A percentile compares a stretch with the other conserved stretches of the same genome.
Conservation (phyloP, 2,888 invertebrate species). For the Trachelus tabidus region DNA sequence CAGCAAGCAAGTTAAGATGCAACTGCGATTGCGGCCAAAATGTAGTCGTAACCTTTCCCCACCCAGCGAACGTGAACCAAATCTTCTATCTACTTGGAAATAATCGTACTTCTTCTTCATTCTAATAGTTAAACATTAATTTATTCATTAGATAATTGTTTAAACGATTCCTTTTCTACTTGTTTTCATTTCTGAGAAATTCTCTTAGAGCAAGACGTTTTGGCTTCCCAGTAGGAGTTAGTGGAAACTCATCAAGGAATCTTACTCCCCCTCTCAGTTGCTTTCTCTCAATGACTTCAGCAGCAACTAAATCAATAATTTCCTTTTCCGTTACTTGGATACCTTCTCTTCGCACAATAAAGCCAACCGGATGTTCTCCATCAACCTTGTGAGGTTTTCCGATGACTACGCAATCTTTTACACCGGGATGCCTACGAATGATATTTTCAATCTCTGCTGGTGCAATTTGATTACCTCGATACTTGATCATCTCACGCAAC, state of each 20-base stretch:
- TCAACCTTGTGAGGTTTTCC: constrained; percentile 46
- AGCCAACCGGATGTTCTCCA: constrained; percentile 53
- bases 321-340: constrained; percentile 10
- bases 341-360: constrained; percentile 31
- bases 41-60: not conserved
- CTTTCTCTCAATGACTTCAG: not conserved
- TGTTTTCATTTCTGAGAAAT: not conserved
- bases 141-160: not conserved
- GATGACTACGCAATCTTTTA: constrained; percentile 53
- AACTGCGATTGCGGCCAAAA: not conserved
- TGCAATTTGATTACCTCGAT: constrained; percentile 50
- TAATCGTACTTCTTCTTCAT: not conserved
- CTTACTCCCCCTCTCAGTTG: constrained; percentile 9
- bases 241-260: constrained; percentile 6
- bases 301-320: constrained; percentile 9
- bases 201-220: not conserved
- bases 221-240: constrained; percentile 5
- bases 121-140: not conserved
- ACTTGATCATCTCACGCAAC: constrained; percentile 57
- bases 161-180: not conserved
- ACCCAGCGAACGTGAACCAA: not conserved
- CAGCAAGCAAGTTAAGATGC: too few relatives aligned
- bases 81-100: not conserved
- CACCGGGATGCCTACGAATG: constrained; percentile 43
- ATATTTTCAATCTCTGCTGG: constrained; percentile 52